These are phyloP conservation scores for Darevskia mixta DNA, from an alignment of 2,797 vertebrate species.

Conservation along the genomic window DNA sequence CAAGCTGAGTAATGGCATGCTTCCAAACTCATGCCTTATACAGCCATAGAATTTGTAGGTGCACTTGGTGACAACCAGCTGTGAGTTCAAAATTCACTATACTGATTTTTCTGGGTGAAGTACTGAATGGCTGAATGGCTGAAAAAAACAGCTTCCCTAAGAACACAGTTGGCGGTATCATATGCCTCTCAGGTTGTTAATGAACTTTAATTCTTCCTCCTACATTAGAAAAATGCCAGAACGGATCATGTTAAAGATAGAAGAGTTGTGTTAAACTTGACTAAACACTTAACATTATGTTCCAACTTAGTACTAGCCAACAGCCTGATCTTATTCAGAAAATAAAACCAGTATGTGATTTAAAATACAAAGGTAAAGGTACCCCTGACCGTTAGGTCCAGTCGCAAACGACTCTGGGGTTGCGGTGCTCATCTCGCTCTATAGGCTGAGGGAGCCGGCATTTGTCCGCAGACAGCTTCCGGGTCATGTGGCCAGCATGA, in stretches of 20 bases:
- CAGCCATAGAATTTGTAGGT: conserved; percentile 22
- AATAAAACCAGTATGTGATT: not conserved
- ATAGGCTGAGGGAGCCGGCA: too few species aligned
- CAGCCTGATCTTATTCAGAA: conserved; percentile 22
- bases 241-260: conserved; percentile 1
- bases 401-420: too few species aligned
- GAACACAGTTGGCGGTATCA: conserved; percentile 36
- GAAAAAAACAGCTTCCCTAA: conserved; percentile 36
- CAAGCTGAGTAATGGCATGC: conserved; percentile 53
- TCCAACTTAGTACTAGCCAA: not conserved
- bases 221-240: conserved; percentile 20
- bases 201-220: conserved; percentile 44
- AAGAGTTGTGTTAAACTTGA: not conserved
- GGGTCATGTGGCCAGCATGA: too few species aligned
- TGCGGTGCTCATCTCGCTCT: too few species aligned
- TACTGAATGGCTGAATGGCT: not conserved
- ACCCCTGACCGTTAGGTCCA: too few species aligned
- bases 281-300: not conserved
- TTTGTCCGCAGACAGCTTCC: too few species aligned
- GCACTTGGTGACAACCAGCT: conserved; percentile 43
- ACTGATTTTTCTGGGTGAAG: conserved; percentile 5
- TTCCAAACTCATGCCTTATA: conserved; percentile 54
- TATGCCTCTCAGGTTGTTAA: conserved; percentile 36
- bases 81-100: conserved; percentile 8
- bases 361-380: not conserved